A percentile compares a stretch with the other conserved stretches of the same genome.
Conservation (phyloP, 1,140 invertebrate genomes). For the Eriosoma lanigerum region DNA sequence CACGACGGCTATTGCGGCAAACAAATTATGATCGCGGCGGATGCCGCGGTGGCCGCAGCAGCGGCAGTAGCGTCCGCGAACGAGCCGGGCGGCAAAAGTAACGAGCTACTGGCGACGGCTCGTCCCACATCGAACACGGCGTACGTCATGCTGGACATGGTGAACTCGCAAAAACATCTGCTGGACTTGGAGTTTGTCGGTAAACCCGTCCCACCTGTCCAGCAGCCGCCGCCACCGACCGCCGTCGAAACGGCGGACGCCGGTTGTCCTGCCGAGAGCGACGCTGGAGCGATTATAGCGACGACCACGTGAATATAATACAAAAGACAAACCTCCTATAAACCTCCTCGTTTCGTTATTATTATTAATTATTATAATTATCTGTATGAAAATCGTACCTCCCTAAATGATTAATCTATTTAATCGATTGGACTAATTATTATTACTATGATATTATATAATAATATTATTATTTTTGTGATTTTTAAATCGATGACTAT, state of each 20-base stretch:
- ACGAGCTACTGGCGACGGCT: too few species aligned
- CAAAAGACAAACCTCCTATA: background rate
- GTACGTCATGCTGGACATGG: slow-evolving; percentile 41
- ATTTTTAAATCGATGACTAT: too few species aligned
- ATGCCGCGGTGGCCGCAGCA: too few species aligned
- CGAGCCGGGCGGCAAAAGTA: background rate
- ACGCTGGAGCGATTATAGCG: background rate
- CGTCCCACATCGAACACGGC: background rate
- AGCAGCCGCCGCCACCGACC: background rate
- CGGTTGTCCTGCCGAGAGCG: too few species aligned
- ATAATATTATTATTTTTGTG: background rate
- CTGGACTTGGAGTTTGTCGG: background rate
- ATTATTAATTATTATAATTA: background rate
- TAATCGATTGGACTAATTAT: too few species aligned
- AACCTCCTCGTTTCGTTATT: background rate
- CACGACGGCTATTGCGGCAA: slow-evolving; percentile 10
- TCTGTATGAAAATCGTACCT: too few species aligned
- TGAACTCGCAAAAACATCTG: background rate
- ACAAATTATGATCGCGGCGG: slow-evolving; percentile 1
- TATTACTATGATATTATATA: too few species aligned
- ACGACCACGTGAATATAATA: background rate
- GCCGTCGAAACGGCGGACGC: background rate
- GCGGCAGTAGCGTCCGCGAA: background rate
- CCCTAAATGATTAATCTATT: too few species aligned
- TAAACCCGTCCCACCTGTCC: background rate